phyloP scores from a whole-genome alignment of 2,888 invertebrate species.

The Pollenia angustigena region DNA sequence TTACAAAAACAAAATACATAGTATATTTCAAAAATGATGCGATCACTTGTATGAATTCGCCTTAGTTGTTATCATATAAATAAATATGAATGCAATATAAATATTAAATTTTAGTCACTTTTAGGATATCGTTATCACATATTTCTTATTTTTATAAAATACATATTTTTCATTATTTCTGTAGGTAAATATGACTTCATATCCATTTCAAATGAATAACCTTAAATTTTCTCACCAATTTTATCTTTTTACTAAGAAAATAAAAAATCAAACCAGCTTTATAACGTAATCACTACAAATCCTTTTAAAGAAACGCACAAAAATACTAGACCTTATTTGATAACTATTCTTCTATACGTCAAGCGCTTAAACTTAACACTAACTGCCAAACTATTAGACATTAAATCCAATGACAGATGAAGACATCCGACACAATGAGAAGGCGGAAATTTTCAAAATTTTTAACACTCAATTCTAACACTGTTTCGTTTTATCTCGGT shows the following conservation, averaged over 20 bases:
- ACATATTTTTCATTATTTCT: too few species aligned
- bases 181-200: too few species aligned
- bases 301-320: background rate
- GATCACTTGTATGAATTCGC: too few species aligned
- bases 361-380: slow-evolving; percentile 35
- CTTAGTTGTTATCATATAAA: too few species aligned
- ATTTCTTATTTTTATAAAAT: too few species aligned
- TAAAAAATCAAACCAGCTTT: slow-evolving; percentile 15
- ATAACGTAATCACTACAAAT: slow-evolving; percentile 60
- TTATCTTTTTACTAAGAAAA: slow-evolving; percentile 23
- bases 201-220: too few species aligned
- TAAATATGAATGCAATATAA: too few species aligned
- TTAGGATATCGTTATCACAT: too few species aligned
- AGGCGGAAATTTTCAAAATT: slow-evolving; percentile 49
- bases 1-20: too few species aligned
- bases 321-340: background rate
- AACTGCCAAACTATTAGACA: slow-evolving; percentile 62
- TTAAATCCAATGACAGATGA: slow-evolving; percentile 53
- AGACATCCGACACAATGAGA: slow-evolving; percentile 35
- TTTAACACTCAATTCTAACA: slow-evolving; percentile 53
- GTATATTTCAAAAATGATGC: too few species aligned
- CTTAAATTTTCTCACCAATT: slow-evolving; percentile 52
- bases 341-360: slow-evolving; percentile 30
- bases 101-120: too few species aligned
- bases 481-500: slow-evolving; percentile 50